Percentiles rank a stretch among this genome's conserved stretches.
phyloP scores from a whole-genome alignment of 1,140 invertebrate genomes.

The Copidosoma floridanum region DNA sequence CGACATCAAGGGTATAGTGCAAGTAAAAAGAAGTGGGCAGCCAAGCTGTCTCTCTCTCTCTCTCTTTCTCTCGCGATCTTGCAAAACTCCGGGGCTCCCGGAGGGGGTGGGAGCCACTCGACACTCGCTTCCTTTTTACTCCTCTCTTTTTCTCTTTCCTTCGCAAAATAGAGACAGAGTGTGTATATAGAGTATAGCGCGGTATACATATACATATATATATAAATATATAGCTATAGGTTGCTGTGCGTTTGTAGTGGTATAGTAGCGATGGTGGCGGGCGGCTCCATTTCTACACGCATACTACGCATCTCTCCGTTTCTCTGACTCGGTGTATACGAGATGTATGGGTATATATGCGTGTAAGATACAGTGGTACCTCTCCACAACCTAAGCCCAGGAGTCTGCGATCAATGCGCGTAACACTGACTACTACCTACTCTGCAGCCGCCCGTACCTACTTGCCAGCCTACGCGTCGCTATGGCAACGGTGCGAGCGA shows the following conservation, averaged over 20 bases:
- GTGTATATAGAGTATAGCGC: background rate
- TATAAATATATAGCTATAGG: background rate
- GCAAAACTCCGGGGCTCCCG: background rate
- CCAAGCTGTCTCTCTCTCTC: no score
- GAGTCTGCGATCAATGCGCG: conserved; percentile 58
- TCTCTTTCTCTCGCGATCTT: conserved; percentile 5
- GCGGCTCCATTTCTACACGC: conserved; percentile 39
- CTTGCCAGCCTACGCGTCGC: conserved; percentile 37
- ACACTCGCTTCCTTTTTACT: background rate
- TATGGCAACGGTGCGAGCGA: conserved; percentile 48
- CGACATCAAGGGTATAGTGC: background rate
- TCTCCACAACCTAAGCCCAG: conserved; percentile 45
- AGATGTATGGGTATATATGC: no score
- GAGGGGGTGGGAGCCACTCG: no score
- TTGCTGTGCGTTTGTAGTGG: conserved; percentile 35
- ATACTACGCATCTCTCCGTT: conserved; percentile 15
- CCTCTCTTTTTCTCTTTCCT: conserved; percentile 26
- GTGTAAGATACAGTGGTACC: no score
- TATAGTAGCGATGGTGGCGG: conserved; percentile 35
- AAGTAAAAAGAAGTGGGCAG: no score
- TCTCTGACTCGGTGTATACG: conserved; percentile 8
- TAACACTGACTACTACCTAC: conserved; percentile 38
- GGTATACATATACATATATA: background rate
- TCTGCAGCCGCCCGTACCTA: background rate
- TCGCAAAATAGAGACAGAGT: background rate